Evolutionary conservation across 2,113 vertebrate species (phyloP), one percentile per base, ranked within the genome.

Genomic region (Struthio camelus): DNA sequence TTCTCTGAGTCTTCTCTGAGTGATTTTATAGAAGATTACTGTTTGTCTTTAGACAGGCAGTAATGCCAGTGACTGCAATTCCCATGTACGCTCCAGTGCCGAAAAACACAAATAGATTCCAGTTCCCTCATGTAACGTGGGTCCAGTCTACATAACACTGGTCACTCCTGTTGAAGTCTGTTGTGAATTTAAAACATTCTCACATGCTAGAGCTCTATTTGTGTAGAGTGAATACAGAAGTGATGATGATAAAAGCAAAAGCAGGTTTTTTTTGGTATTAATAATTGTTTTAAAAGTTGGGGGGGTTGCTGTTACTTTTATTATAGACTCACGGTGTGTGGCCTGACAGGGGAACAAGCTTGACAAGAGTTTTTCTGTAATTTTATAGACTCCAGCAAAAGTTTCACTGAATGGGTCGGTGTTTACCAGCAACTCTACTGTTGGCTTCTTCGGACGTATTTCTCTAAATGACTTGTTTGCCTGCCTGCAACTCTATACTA

Each of bases 341-440:
- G 36, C 50, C 24, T 86, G 40, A 58, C 23, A 64, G 24, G 24
- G 65, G 62, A 94, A 78, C 30, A n/a, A 83, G 75, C 22, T 20
- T 88, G 51, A 81, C 53, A 56, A 46, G 5, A 36, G 7, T 34
- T 92, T 86, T 65, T 67, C 59, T 82, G 34, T 76, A 51, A 71
- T 93, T 94, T 96, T 96, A 91, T 71, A 99, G 98, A 84, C 72
- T 69, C 97, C 97, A 24, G 84, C 95, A 27, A 97, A 96, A 84
- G 44, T 98, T 76, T 98, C 91, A 50, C 62, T 98, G 73, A 98
- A 98, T 34, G 93, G 97, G 23, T 98, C 98, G 25, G 7, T 98
- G 50, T 72, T 88, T 34, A 93, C 46, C 36, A 97, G 90, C 44
- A 92, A 96, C 81, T 96, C 93, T 50, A 96, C 93, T 78, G 93